Evolutionary conservation across 1,140 invertebrate species (phyloP).

Genomic region (Lepidurus arcticus): DNA sequence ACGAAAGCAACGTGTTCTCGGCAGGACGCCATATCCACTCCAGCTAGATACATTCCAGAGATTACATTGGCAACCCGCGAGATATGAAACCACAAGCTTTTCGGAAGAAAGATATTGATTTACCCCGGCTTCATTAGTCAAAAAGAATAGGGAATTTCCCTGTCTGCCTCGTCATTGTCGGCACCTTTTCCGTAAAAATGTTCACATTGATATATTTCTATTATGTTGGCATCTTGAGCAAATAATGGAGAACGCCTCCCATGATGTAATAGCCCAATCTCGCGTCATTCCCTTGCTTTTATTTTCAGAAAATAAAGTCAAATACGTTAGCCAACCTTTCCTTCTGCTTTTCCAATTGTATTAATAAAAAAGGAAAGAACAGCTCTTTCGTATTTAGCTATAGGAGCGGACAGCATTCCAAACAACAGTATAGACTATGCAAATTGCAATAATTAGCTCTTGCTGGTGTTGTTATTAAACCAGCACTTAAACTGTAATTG

Average conservation of each 20-base stretch:
- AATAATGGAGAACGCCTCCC: neutral
- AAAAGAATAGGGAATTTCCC: constrained; percentile 13
- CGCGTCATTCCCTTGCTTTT: neutral
- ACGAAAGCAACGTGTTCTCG: constrained; percentile 21
- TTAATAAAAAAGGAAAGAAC: too few relatives aligned
- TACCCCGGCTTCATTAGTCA: neutral
- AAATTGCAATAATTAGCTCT: neutral
- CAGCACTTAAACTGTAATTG: neutral
- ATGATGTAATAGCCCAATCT: constrained; percentile 10
- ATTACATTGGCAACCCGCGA: constrained; percentile 21
- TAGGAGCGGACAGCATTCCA: neutral
- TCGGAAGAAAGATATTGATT: constrained; percentile 5
- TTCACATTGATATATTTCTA: constrained; percentile 9
- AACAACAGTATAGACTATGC: neutral
- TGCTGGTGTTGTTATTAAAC: neutral
- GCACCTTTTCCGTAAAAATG: constrained; percentile 2
- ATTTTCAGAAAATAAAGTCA: too few relatives aligned
- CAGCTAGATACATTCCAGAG: constrained; percentile 4
- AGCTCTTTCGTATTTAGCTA: too few relatives aligned
- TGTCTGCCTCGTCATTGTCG: neutral
- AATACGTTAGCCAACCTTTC: too few relatives aligned
- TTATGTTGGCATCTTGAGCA: constrained; percentile 21
- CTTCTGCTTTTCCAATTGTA: too few relatives aligned
- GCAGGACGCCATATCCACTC: constrained; percentile 13
- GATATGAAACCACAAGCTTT: constrained; percentile 22